Conservation (phyloP, 2,113 vertebrate genomes). For the Proterorhinus semilunaris region DNA sequence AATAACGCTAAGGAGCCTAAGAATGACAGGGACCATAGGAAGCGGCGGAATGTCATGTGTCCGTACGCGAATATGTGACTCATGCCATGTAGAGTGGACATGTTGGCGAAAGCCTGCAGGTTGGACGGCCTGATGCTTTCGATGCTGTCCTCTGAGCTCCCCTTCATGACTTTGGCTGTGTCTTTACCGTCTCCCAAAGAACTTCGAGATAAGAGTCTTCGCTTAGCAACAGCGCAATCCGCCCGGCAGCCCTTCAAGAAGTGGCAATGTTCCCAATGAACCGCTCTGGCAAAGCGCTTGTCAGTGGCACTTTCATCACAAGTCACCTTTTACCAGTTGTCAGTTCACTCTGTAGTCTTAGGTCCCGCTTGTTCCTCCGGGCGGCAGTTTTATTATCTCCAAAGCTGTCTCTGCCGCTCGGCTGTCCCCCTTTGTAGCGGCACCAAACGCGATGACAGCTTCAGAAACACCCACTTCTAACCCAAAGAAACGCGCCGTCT, state of each 20-base stretch:
- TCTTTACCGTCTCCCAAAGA: constrained; percentile 51
- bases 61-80: constrained; percentile 86
- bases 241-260: constrained; percentile 38
- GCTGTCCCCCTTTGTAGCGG: constrained; percentile 67
- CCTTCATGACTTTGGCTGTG: constrained; percentile 75
- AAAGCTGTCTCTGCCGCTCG: constrained; percentile 56
- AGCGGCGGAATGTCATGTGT: constrained; percentile 82
- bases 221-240: constrained; percentile 70
- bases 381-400: constrained; percentile 58
- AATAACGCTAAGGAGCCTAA: constrained; percentile 82
- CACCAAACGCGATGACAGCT: constrained; percentile 72
- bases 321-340: constrained; percentile 51
- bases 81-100: constrained; percentile 87
- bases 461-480: constrained; percentile 73
- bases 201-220: constrained; percentile 63
- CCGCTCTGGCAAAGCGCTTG: constrained; percentile 56
- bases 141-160: constrained; percentile 81
- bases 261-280: constrained; percentile 47
- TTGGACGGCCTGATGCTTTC: constrained; percentile 78
- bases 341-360: constrained; percentile 56
- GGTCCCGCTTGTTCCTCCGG: constrained; percentile 51
- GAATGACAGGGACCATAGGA: constrained; percentile 84
- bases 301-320: constrained; percentile 60
- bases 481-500: constrained; percentile 49
- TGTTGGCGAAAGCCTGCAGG: constrained; percentile 84